A percentile compares a stretch with the other conserved stretches of the same genome.
Conservation (phyloP, 2,888 invertebrate species). For the Drosophila quinaria region DNA sequence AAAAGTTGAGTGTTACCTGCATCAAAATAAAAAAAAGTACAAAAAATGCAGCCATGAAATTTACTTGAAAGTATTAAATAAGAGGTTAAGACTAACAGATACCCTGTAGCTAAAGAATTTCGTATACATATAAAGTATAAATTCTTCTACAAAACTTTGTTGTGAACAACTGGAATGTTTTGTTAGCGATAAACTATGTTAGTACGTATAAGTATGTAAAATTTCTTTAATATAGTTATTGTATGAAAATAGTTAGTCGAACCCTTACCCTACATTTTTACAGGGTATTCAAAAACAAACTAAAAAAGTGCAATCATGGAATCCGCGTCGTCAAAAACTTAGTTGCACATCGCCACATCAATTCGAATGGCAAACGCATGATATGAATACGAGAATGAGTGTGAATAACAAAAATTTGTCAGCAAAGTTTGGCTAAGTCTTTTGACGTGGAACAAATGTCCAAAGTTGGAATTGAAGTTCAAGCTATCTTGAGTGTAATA, state of each 20-base stretch:
- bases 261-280: neutral
- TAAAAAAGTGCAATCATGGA: slow-evolving; percentile 14
- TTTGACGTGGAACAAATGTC: slow-evolving; percentile 47
- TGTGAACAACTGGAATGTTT: too few relatives aligned
- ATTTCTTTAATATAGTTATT: too few relatives aligned
- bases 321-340: slow-evolving; percentile 11
- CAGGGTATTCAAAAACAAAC: neutral
- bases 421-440: slow-evolving; percentile 33
- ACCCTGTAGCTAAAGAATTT: neutral
- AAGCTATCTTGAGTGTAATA: slow-evolving; percentile 43
- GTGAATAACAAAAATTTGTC: slow-evolving; percentile 13
- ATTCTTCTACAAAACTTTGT: too few relatives aligned
- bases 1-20: slow-evolving; percentile 35
- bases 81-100: neutral
- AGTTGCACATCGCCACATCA: slow-evolving; percentile 17
- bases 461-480: slow-evolving; percentile 38
- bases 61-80: neutral
- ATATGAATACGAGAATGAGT: slow-evolving; percentile 10
- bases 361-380: slow-evolving; percentile 20
- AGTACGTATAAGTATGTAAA: too few relatives aligned
- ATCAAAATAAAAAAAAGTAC: neutral
- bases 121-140: too few relatives aligned
- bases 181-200: too few relatives aligned
- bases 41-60: slow-evolving; percentile 3
- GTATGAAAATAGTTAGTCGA: too few relatives aligned